These are phyloP conservation scores for Apantesis nais DNA, from an alignment of 2,888 invertebrate species.

Conservation along the genomic window DNA sequence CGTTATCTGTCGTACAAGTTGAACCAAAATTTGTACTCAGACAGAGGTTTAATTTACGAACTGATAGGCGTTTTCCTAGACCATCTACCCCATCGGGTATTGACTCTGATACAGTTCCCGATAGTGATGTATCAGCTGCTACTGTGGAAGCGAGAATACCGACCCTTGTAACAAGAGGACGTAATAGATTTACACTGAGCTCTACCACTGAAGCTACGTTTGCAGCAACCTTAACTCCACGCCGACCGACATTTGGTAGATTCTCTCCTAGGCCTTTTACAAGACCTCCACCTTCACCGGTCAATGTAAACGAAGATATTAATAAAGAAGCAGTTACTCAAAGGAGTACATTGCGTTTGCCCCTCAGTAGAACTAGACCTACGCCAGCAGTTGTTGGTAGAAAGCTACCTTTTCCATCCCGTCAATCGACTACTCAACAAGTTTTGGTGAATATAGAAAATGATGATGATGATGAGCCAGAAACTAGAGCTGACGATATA, in stretches of 20 bases:
- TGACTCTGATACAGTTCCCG: slow-evolving; percentile 60
- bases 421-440: slow-evolving; percentile 62
- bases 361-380: slow-evolving; percentile 64
- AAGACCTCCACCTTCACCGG: slow-evolving; percentile 50
- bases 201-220: slow-evolving; percentile 60
- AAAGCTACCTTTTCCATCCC: slow-evolving; percentile 66
- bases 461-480: slow-evolving; percentile 45
- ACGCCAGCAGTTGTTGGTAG: slow-evolving; percentile 60
- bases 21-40: slow-evolving; percentile 63
- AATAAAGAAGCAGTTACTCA: slow-evolving; percentile 48
- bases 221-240: slow-evolving; percentile 54
- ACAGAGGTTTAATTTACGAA: slow-evolving; percentile 53
- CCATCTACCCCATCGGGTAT: slow-evolving; percentile 50
- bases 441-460: slow-evolving; percentile 40
- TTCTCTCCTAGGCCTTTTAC: slow-evolving; percentile 79
- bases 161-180: slow-evolving; percentile 68
- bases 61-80: slow-evolving; percentile 57
- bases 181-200: slow-evolving; percentile 65
- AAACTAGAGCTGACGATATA: slow-evolving; percentile 74
- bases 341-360: slow-evolving; percentile 59
- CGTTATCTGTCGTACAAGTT: slow-evolving; percentile 82
- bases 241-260: slow-evolving; percentile 70
- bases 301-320: slow-evolving; percentile 38
- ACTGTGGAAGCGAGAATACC: slow-evolving; percentile 72
- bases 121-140: slow-evolving; percentile 76